phyloP scores from a whole-genome alignment of 2,113 vertebrate genomes.

The Nesogale talazaci region DNA sequence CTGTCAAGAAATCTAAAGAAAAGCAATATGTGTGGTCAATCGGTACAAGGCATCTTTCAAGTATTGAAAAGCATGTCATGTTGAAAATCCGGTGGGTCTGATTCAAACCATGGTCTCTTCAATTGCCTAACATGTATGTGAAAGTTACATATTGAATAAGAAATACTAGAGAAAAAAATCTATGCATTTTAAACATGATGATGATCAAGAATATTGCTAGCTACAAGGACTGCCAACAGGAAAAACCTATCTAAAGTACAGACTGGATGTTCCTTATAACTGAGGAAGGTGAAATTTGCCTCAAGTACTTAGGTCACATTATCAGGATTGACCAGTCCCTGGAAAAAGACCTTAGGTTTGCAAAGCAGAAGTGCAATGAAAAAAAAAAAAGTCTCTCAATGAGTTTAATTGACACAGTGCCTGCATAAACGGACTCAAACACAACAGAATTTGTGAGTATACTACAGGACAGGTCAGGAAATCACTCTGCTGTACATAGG shows the following conservation, averaged over 20 bases:
- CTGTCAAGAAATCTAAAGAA: no score
- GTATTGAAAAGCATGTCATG: no score
- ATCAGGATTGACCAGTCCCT: neutral
- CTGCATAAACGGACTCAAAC: neutral
- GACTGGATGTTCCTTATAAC: neutral
- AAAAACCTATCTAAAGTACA: neutral
- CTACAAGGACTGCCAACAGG: neutral
- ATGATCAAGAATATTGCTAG: neutral
- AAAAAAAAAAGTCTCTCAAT: neutral
- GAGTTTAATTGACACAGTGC: neutral
- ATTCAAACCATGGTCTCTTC: no score
- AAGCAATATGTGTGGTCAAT: no score
- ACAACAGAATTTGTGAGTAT: no score
- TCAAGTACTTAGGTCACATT: neutral
- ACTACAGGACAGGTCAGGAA: no score
- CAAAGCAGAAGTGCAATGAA: neutral
- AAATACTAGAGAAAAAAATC: no score
- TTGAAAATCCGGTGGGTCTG: no score
- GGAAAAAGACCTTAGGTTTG: neutral
- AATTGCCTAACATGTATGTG: no score
- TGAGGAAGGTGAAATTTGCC: neutral
- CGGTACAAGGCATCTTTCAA: no score
- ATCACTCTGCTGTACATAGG: no score
- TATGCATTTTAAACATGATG: neutral
- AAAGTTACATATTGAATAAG: no score